Evolutionary conservation across 2,888 invertebrate genomes (phyloP).

Genomic region (Apamea sordens): DNA sequence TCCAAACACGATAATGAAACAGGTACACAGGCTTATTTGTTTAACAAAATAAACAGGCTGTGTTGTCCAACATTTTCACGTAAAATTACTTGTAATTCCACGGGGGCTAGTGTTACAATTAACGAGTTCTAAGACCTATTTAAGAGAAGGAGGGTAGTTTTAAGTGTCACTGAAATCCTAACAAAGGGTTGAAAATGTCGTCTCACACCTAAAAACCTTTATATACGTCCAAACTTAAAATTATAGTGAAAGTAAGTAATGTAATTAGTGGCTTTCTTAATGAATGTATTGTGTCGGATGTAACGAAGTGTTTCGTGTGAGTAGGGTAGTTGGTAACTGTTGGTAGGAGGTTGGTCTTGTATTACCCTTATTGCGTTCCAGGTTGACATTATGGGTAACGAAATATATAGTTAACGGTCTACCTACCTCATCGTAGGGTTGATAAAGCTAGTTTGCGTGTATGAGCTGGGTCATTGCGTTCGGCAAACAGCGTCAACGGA

Average conservation of each 20-base stretch:
- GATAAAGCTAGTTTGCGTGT: conserved; percentile 5
- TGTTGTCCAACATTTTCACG: conserved; percentile 41
- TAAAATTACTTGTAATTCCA: conserved; percentile 49
- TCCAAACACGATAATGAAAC: conserved; percentile 46
- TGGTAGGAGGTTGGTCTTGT: conserved; percentile 22
- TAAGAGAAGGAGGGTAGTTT: conserved; percentile 70
- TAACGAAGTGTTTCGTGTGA: conserved; percentile 42
- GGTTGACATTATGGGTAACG: conserved; percentile 33
- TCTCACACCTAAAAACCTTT: conserved; percentile 65
- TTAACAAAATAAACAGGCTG: conserved; percentile 34
- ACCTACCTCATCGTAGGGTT: neutral
- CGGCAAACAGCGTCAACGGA: neutral
- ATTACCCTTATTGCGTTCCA: conserved; percentile 30
- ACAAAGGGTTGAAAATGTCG: conserved; percentile 73
- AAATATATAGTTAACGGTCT: conserved; percentile 41
- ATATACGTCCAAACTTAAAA: conserved; percentile 56
- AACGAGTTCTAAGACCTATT: conserved; percentile 67
- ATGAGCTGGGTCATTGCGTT: neutral
- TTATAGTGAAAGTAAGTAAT: conserved; percentile 50
- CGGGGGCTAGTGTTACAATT: conserved; percentile 57
- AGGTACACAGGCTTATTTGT: conserved; percentile 38
- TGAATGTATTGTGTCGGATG: conserved; percentile 53
- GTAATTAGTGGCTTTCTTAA: conserved; percentile 60
- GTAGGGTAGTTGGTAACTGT: conserved; percentile 33
- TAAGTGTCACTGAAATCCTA: conserved; percentile 72